Base-by-base conservation (phyloP, 2,888 invertebrate species). In the Hyles lineata region DNA sequence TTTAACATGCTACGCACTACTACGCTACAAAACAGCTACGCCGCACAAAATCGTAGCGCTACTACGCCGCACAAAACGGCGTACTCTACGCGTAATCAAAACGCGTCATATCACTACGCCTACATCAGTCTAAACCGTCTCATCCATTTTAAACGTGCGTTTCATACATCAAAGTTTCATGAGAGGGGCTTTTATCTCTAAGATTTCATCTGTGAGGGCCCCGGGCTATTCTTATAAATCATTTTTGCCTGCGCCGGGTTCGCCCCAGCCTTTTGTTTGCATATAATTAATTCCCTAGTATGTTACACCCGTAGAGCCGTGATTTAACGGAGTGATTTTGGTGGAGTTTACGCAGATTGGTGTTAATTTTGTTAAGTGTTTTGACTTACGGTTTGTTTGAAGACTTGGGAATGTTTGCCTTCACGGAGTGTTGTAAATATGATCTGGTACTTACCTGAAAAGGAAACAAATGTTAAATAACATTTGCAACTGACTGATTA, bases 381-480 rank as follows among this genome's bases (percentile, higher is more conserved):
- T n/a, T n/a, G 23, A 59, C 32, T 35, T 35, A 25, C 25, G 15
- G 11, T 19, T 15, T 43, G 35, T n/a, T n/a, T n/a, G n/a, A 43
- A 43, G 15, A 11, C 15, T 43, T 43, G 43, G 43, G 43, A 11
- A 43, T 1, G 15, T 43, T 43, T 43, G 43, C 11, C 15, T 43
- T 43, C 9, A 9, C 11, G 11, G 43, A 43, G 15, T 11, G 43
- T 15, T 43, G 43, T 43, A 11, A 43, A 1, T 43, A 11, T 35
- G 35, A 9, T 70, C n/a, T 23, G 61, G 43, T 72, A 83, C 82
- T 82, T 80, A 83, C 83, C 84, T 83, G 80, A 72, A 83, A 83
- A 77, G 74, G 72, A 35, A 77, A 71, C 59, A 25, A 15, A 15
- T 15, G 43, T 43, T 43, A 2, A 43, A 2, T 15, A 11, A 43